These are phyloP conservation scores for Uloborus diversus DNA, from an alignment of 1,140 invertebrate species.

Conservation along the genomic window DNA sequence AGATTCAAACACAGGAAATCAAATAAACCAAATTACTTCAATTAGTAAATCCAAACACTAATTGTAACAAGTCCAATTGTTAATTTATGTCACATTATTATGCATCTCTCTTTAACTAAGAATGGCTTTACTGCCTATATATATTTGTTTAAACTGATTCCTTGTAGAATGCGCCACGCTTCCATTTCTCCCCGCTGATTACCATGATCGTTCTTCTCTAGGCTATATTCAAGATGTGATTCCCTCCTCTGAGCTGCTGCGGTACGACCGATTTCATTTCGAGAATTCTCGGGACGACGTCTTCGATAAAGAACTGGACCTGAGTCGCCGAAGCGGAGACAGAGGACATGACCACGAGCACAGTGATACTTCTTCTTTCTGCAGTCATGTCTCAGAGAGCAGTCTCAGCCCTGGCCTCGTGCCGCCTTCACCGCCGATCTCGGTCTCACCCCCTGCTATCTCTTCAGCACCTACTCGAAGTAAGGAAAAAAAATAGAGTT, in stretches of 20 bases:
- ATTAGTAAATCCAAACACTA: too few species aligned
- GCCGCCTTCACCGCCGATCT: neutral
- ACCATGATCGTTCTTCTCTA: neutral
- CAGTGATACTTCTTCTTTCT: constrained; percentile 41
- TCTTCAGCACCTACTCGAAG: constrained; percentile 1
- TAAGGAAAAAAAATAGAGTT: neutral
- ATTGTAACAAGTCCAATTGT: too few species aligned
- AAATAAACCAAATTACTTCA: too few species aligned
- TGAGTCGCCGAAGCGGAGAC: constrained; percentile 9
- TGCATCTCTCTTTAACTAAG: too few species aligned
- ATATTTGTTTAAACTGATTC: too few species aligned
- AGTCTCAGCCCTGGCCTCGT: constrained; percentile 40
- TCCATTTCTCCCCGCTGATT: too few species aligned
- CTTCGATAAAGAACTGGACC: constrained; percentile 33
- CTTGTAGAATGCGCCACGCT: too few species aligned
- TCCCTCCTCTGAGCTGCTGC: neutral
- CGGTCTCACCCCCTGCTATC: neutral
- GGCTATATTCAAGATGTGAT: constrained; percentile 45
- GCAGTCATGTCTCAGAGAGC: constrained; percentile 44
- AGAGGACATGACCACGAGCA: neutral
- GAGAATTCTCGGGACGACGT: constrained; percentile 11
- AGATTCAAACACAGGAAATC: too few species aligned
- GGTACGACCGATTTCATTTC: constrained; percentile 28
- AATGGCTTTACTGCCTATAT: too few species aligned
- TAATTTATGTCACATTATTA: too few species aligned